Percentiles rank a stretch among this genome's conserved stretches.
Conservation (phyloP, 2,797 vertebrate genomes). For the Characodon lateralis region DNA sequence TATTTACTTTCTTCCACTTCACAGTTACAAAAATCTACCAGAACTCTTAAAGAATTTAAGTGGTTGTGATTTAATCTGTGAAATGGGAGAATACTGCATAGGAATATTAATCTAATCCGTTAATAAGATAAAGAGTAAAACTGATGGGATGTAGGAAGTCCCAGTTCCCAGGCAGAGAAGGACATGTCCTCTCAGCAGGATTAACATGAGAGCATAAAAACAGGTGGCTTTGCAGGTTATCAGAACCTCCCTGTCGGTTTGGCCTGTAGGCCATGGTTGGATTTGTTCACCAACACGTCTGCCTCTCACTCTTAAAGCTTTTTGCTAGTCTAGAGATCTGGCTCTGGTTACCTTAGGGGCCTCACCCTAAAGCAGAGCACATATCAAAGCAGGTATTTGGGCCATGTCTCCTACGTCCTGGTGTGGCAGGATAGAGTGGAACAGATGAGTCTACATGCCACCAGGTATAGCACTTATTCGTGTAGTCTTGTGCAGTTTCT, state of each 20-base stretch:
- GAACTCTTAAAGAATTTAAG: not conserved
- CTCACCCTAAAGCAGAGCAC: constrained; percentile 44
- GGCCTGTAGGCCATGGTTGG: constrained; percentile 16
- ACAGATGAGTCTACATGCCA: constrained; percentile 44
- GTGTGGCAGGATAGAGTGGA: constrained; percentile 26
- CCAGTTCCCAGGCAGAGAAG: constrained; percentile 28
- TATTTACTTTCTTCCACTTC: too few relatives aligned
- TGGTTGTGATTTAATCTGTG: not conserved
- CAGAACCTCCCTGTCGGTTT: constrained; percentile 35
- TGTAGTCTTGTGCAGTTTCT: constrained; percentile 17
- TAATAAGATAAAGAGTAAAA: constrained; percentile 23
- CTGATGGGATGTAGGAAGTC: constrained; percentile 18
- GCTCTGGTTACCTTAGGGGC: constrained; percentile 67
- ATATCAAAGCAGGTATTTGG: constrained; percentile 51
- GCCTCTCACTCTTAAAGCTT: constrained; percentile 38
- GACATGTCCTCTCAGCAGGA: constrained; percentile 46
- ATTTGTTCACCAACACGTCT: not conserved
- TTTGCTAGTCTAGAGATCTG: constrained; percentile 43
- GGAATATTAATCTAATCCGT: constrained; percentile 7
- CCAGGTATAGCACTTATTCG: constrained; percentile 30
- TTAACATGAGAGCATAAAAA: constrained; percentile 47
- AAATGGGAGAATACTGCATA: constrained; percentile 15
- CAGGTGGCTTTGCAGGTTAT: constrained; percentile 57
- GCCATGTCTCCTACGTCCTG: constrained; percentile 50
- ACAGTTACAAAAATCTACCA: too few relatives aligned